Evolutionary conservation across 2,113 vertebrate species (phyloP), one percentile per base, ranked within the genome.

Genomic region (Ceratotherium simum): DNA sequence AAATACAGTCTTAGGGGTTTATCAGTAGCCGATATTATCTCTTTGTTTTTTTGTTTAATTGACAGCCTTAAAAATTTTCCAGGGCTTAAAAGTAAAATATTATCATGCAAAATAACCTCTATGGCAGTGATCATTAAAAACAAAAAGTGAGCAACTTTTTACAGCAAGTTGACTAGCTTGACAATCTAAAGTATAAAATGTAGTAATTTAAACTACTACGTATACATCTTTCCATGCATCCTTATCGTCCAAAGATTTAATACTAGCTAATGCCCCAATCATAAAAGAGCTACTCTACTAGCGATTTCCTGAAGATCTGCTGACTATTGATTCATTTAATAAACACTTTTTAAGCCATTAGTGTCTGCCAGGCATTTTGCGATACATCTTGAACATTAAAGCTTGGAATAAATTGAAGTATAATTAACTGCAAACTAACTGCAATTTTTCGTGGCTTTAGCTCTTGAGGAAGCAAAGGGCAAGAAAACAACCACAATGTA

Each of bases 11-110:
- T 60, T 87, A 72, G 39, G 14, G 20, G 46, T 84, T 84, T 85
- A 29, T 70, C 20, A 62, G 12, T 83, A 67, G 25, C 65, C 62
- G 20, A 58, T 46, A 73, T 54, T 21, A 16, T 42, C 39, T 91
- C 78, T 88, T 36, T 86, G n/a, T 70, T 84, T 2, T 73, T 92
- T 39, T 94, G 27, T 79, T 69, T 88, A 94, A 92, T 76, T 84
- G 36, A 78, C 16, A 96, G 51, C 25, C 23, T 82, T 31, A 58
- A 81, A 94, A 92, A 88, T 33, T 5, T 31, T 85, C 33, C 3
- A 54, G 36, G 4, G 4, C 12, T 94, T 85, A 73, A 86, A 93
- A 86, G 31, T 33, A 95, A 93, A 95, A 86, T 73, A 89, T 18
- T n/a, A 21, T 72, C 27, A n/a, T 31, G 8, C 14, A 94, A 62